Evolutionary conservation across 2,113 vertebrate genomes (phyloP), one percentile per base, ranked within the genome.

Genomic region (Sphyrna mokarran): DNA sequence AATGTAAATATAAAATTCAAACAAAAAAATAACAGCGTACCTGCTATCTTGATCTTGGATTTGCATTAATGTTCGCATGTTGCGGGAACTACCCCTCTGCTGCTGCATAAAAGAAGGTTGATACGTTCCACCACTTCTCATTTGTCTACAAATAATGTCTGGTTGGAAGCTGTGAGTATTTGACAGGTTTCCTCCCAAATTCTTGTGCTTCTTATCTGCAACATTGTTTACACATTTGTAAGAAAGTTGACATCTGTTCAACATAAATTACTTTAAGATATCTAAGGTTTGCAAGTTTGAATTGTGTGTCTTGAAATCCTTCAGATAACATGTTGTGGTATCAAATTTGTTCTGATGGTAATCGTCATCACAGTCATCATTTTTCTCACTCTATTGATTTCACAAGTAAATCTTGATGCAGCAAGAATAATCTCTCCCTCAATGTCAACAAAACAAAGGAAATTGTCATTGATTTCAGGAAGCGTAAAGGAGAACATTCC

Each of bases 201-300:
- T 97, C 96, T 97, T 98, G 89, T 96, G 94, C 96, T 97, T 98
- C 96, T 97, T 98, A 96, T 96, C 97, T 98, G 96, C 96, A 97
- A 97, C 95, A 96, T 72, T 70, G 43, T 43, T 96, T 93, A 96
- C 23, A 61, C 95, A 7, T 87, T 83, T 9, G 37, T 70, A 13
- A 95, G 23, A 33, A 72, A 6, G n/a, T 70, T 95, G 22, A 70
- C 40, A 95, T 95, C 58, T 90, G 10, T 95, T 76, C 40, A 48
- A 48, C n/a, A 22, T 90, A 61, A 58, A 63, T 94, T 54, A 76
- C 69, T 72, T 95, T 33, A 48, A 48, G 69, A 48, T 76, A 76
- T 26, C 87, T 16, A 90, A 33, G 23, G 7, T 6, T 72, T 54
- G 43, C 40, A 95, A 72, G 22, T 54, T 11, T 29, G 14, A 95